Base-by-base conservation (phyloP, 35 echinoderm and acorn worm genomes). In the Holothuria glaberrima region DNA sequence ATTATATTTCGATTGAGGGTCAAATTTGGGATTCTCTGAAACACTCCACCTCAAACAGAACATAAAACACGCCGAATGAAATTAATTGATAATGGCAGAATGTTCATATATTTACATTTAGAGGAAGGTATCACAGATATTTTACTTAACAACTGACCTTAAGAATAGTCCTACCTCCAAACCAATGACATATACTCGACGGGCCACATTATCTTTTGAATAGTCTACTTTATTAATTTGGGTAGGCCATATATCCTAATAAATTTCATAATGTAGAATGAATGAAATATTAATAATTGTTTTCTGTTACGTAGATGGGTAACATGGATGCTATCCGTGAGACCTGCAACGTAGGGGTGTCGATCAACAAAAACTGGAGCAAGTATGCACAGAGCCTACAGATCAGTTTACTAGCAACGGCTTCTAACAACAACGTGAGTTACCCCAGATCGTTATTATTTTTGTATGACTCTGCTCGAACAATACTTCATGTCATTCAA, bases 361-460 rank as follows among this genome's bases (percentile, higher is more conserved):
- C 69, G 69, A 72, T 72, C 69, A 72, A 72, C 69, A 72, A 33
- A 72, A 72, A 72, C 69, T 72, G 69, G 69, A 72, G 69, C 69
- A 72, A 72, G 69, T 30, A 72, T 72, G 69, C 69, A 30, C 69
- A 72, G 69, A 72, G 69, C 0, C 69, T n/a, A 5, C 69, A 72
- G 5, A 72, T 72, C 69, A 72, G 1, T 72, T 72, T 72, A 72
- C 69, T 72, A 5, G 29, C 69, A 72, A 33, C 69, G 31, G 69
- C 69, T n/a, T 72, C 69, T n/a, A 72, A 72, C 0, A 72, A 72
- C 69, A 72, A 72, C 69, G 69, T 72, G 31, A 72, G 69, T 72
- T 72, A 33, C 29, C n/a, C 22, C 22, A 27, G 0, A n/a, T 72
- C 69, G n/a, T 72, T 72, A 27, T 33, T 33, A 72, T 72, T 16